Conservation (phyloP, 2,113 vertebrate species). For the Grallaria varia region DNA sequence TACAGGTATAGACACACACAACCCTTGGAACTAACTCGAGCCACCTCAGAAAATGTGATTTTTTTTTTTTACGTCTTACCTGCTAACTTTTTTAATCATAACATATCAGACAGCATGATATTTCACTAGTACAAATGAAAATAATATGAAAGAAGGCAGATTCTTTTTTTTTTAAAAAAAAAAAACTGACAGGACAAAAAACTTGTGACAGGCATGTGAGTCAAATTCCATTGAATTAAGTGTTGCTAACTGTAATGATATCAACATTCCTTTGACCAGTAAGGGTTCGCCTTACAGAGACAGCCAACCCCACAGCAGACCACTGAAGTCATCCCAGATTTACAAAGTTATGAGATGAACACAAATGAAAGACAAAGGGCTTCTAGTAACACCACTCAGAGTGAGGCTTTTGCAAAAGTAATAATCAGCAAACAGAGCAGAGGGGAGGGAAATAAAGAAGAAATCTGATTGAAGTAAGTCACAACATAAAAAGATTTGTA, state of each 20-base stretch:
- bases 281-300: neutral
- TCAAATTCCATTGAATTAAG: neutral
- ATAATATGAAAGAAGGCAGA: neutral
- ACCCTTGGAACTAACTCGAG: neutral
- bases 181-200: neutral
- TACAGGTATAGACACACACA: neutral
- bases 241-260: neutral
- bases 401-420: neutral
- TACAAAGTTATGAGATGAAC: neutral
- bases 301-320: neutral
- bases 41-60: neutral
- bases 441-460: neutral
- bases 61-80: neutral
- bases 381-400: neutral
- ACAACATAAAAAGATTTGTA: neutral
- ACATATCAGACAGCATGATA: neutral
- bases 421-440: neutral
- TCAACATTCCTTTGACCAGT: neutral
- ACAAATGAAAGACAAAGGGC: neutral
- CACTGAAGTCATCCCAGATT: neutral
- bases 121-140: neutral
- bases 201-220: neutral
- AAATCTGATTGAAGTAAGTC: neutral
- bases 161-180: too few relatives aligned
- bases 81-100: neutral